Percentiles rank a stretch among this genome's conserved stretches.
Evolutionary conservation across 1,140 invertebrate genomes (phyloP).

Genomic region (Zelostemma sp.): DNA sequence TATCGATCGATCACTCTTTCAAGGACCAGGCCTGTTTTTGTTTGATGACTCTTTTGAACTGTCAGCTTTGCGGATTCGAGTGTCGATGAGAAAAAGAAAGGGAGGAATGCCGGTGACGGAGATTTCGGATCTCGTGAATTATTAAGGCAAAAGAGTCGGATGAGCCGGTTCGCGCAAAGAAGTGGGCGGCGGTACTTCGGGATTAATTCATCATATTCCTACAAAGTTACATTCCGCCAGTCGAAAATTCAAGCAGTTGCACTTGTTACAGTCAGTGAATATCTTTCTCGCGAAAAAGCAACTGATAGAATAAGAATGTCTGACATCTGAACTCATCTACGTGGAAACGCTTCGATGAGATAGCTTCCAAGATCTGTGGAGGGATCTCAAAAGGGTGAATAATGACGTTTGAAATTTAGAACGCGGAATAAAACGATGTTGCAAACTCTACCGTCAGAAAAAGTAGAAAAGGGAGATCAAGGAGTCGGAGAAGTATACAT

Average conservation of each 20-base stretch:
- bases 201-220: background rate
- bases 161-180: background rate
- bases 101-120: no score
- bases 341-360: constrained; percentile 56
- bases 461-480: constrained; percentile 43
- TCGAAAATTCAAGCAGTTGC: constrained; percentile 13
- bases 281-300: constrained; percentile 14
- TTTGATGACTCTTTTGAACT: constrained; percentile 3
- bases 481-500: constrained; percentile 35
- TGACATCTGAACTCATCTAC: constrained; percentile 50
- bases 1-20: constrained; percentile 34
- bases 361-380: constrained; percentile 53
- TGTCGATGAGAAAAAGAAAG: no score
- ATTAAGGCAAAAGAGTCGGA: background rate
- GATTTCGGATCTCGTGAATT: background rate
- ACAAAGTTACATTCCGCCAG: constrained; percentile 4
- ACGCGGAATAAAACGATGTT: constrained; percentile 65
- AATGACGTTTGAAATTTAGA: constrained; percentile 68
- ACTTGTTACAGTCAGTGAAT: constrained; percentile 31
- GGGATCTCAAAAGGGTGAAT: constrained; percentile 64
- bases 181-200: background rate
- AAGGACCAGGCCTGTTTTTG: constrained; percentile 1
- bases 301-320: constrained; percentile 48
- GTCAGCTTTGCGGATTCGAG: background rate
- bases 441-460: constrained; percentile 39